Evolutionary conservation across 2,888 invertebrate species (phyloP), one percentile per base, ranked within the genome.

Genomic region (Ametastegia equiseti): DNA sequence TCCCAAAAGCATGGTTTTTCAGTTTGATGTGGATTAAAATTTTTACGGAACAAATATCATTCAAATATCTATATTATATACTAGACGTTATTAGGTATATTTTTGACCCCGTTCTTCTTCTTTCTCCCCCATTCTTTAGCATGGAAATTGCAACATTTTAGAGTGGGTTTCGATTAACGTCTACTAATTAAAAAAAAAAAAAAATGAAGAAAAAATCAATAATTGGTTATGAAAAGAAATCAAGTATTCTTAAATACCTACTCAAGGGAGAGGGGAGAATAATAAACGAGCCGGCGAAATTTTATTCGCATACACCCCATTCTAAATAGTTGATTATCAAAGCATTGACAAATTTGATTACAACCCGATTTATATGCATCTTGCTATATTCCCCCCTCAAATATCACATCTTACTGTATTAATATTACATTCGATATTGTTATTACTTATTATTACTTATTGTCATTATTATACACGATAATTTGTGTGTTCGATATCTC

Each of bases 1-100:
- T n/a, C n/a, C n/a, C n/a, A n/a, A n/a, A n/a, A n/a, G 91, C 90
- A 90, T 90, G 90, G 86, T 88, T 89, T 90, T 90, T 33, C 79
- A 82, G 83, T 79, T 84, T 69, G 42, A 69, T 69, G 69, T 69
- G 69, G n/a, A n/a, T n/a, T n/a, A n/a, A n/a, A n/a, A n/a, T n/a
- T n/a, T n/a, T n/a, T n/a, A n/a, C n/a, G n/a, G n/a, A n/a, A n/a
- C n/a, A n/a, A n/a, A n/a, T n/a, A n/a, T n/a, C 13, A 42, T 23
- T 73, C 67, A 81, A 54, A 30, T 60, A 81, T 42, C 13, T 19
- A 27, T 23, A 39, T 19, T 54, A 54, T 54, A 19, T 54, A 54
- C 54, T 23, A 11, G 54, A 54, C 54, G 54, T 54, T 54, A 54
- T 54, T 54, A 54, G 19, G 19, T 9, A 23, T 19, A 54, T 54